Percentiles rank a stretch among this genome's conserved stretches.
Conservation (phyloP, 2,113 vertebrate species). For the Sula dactylatra region DNA sequence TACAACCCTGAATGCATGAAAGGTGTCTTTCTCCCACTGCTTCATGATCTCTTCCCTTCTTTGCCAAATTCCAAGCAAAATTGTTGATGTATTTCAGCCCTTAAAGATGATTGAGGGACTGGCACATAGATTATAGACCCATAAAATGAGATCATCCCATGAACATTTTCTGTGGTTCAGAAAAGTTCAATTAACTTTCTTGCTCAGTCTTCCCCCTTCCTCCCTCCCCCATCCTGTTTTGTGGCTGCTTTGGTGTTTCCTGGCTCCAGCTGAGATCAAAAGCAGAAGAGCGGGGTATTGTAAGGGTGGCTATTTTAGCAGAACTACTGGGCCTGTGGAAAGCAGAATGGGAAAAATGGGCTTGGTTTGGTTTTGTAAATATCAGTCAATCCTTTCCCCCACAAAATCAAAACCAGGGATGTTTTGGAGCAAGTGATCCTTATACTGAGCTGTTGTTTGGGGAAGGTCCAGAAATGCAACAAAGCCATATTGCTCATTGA, state of each 20-base stretch:
- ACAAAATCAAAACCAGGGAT: conserved; percentile 11
- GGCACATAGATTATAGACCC: not conserved
- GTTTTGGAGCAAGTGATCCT: not conserved
- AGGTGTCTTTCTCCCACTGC: not conserved
- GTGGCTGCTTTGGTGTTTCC: conserved; percentile 33
- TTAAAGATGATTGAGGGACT: conserved; percentile 15
- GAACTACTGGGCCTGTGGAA: not conserved
- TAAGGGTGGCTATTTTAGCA: not conserved
- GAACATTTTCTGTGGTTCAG: not conserved
- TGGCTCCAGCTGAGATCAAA: conserved; percentile 33
- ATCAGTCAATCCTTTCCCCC: not conserved
- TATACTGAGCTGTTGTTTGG: not conserved
- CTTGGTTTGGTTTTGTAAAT: not conserved
- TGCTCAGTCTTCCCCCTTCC: not conserved
- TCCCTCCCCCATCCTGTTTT: not conserved
- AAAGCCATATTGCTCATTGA: not conserved
- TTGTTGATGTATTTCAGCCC: not conserved
- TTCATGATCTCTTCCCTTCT: not conserved
- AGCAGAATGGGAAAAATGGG: not conserved
- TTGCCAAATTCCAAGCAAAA: not conserved
- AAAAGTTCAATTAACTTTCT: not conserved
- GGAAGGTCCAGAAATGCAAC: not conserved
- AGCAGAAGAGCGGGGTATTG: not conserved
- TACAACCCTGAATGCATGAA: not conserved
- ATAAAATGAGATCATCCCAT: conserved; percentile 34